Base-by-base conservation (phyloP, 1,140 invertebrate species). In the Ips typographus region DNA sequence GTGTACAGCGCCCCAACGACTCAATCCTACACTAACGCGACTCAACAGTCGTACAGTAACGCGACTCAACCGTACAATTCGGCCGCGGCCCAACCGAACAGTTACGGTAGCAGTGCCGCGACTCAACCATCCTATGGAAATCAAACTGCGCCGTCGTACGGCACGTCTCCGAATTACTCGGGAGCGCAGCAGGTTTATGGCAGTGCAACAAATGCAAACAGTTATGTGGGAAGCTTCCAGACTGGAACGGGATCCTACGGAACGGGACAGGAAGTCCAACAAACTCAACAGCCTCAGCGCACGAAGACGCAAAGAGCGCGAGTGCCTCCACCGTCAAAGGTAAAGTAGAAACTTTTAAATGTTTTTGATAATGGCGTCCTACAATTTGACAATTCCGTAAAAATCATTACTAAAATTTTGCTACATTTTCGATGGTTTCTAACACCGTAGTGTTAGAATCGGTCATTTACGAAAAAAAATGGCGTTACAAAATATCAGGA, bases 321-420 rank as follows among this genome's bases (percentile, higher is more conserved):
- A 75, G 87, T 95, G 58, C 94, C 94, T 61, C 93, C 92, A 52
- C 93, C 94, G 8, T 95, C 94, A 36, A 96, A 96, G 84, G 90
- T 91, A 57, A 49, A 49, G 2, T 49, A 3, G 3, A 49, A 49
- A 49, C 0, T 49, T 49, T 6, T 49, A 49, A 49, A 49, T 49
- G 22, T 22, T 22, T 22, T 22, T 22, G 22, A 22, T 22, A 22
- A 22, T 22, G 22, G 22, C 0, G 22, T 22, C 22, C 22, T 22
- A 22, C 22, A 22, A 22, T 22, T 22, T 22, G 22, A 22, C 22
- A 22, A 22, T 22, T 22, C 22, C 22, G 22, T 22, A 22, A 22
- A 22, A 22, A 22, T 22, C 22, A 22, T 22, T 22, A 22, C 22
- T 22, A 22, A 22, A 22, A 22, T 22, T 22, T 22, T 22, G 22